phyloP scores from a whole-genome alignment of 2,113 vertebrate genomes.

The Sturnira hondurensis region DNA sequence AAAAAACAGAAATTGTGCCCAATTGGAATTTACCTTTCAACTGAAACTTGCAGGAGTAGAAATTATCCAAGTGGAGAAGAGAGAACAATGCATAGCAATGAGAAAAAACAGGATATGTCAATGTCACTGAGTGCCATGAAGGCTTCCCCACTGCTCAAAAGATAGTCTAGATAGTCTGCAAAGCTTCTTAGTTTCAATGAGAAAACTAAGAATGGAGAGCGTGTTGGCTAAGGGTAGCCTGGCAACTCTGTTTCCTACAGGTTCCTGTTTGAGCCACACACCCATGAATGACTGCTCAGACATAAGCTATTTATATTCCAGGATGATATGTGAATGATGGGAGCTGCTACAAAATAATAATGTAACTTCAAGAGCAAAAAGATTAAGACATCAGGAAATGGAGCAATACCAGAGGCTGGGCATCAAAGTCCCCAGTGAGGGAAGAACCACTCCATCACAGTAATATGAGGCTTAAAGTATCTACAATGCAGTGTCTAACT shows the following conservation, averaged over 20 bases:
- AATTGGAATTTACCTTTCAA: too few species aligned
- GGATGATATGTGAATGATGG: neutral
- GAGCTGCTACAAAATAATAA: neutral
- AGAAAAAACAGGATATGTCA: neutral
- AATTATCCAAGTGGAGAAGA: neutral
- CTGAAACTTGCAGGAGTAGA: neutral
- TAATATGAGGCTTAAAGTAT: conserved; percentile 10
- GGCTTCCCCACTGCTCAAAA: neutral
- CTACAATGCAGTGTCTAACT: neutral
- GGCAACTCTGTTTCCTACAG: neutral
- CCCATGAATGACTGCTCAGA: neutral
- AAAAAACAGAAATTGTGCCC: neutral
- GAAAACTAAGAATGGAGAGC: neutral
- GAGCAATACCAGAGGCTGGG: accelerated
- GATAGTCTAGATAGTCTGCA: neutral
- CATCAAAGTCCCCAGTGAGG: neutral
- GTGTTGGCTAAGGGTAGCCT: neutral
- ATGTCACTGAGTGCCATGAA: neutral
- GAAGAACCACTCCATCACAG: neutral
- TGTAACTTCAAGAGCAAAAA: neutral
- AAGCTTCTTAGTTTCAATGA: neutral
- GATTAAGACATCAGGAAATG: neutral
- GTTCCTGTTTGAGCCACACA: neutral
- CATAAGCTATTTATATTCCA: neutral
- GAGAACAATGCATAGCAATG: neutral